phyloP scores from a whole-genome alignment of 2,113 vertebrate species.

The Pedetes capensis region DNA sequence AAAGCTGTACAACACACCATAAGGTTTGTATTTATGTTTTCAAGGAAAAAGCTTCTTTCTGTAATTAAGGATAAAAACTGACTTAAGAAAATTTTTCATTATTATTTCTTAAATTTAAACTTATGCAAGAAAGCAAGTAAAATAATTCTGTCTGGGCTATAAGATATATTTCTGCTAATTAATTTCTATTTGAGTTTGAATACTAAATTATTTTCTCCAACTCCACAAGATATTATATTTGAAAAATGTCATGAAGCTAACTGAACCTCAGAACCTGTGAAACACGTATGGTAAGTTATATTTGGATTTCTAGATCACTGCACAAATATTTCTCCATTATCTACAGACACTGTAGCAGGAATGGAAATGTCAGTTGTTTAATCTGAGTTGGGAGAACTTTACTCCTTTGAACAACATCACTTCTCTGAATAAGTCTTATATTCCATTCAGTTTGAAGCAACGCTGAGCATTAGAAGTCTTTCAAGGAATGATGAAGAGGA shows the following conservation, averaged over 20 bases:
- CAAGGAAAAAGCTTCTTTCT: not conserved
- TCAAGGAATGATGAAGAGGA: not conserved
- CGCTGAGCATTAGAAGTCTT: not conserved
- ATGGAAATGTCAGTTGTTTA: not conserved
- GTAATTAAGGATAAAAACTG: not conserved
- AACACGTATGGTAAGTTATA: not conserved
- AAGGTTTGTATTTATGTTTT: not conserved
- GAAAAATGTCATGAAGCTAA: not conserved
- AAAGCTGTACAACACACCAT: not conserved
- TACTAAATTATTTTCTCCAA: not conserved
- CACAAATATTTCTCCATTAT: not conserved
- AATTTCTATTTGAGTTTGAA: conserved; percentile 10
- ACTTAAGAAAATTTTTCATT: conserved; percentile 2
- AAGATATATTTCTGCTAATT: not conserved
- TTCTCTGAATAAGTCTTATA: not conserved
- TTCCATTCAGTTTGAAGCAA: not conserved
- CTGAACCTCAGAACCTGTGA: not conserved
- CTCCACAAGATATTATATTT: not conserved
- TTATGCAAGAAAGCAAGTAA: not conserved
- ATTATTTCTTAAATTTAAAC: not conserved
- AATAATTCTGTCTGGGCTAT: not conserved
- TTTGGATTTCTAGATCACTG: not conserved
- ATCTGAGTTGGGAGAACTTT: not conserved
- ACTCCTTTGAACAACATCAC: not conserved
- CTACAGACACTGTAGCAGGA: not conserved